phyloP scores from a whole-genome alignment of 2,888 invertebrate species.

The Amitus sp. region DNA sequence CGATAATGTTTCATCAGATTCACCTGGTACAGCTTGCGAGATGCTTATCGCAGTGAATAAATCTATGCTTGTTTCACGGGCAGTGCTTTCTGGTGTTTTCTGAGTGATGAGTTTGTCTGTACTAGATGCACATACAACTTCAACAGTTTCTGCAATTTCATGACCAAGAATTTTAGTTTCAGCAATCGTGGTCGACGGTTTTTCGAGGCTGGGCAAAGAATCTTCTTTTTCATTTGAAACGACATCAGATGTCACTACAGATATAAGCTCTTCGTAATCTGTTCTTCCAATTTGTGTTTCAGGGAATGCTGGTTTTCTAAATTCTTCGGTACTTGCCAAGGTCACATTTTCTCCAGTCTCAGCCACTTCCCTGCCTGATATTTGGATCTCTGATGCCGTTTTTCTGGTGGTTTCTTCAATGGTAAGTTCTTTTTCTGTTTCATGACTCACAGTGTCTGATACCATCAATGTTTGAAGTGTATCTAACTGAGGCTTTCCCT shows the following conservation, averaged over 20 bases:
- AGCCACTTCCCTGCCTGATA: conserved; percentile 58
- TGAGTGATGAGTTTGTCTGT: conserved; percentile 46
- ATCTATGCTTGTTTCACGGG: conserved; percentile 21
- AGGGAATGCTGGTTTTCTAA: conserved; percentile 46
- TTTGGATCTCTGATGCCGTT: conserved; percentile 48
- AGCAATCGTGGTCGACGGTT: conserved; percentile 49
- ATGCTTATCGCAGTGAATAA: conserved; percentile 31
- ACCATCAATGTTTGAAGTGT: conserved; percentile 44
- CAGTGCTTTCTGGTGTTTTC: conserved; percentile 41
- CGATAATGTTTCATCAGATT: conserved; percentile 39
- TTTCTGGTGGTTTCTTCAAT: conserved; percentile 33
- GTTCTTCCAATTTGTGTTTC: conserved; percentile 36
- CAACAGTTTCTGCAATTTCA: conserved; percentile 63
- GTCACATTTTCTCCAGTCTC: conserved; percentile 52
- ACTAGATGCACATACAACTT: conserved; percentile 52
- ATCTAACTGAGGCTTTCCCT: conserved; percentile 38
- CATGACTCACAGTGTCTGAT: conserved; percentile 44
- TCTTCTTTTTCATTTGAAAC: conserved; percentile 49
- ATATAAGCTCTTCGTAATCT: conserved; percentile 35
- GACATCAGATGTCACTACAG: conserved; percentile 35
- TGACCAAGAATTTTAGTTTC: conserved; percentile 51
- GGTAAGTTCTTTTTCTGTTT: conserved; percentile 42
- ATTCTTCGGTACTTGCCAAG: conserved; percentile 42
- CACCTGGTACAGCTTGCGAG: conserved; percentile 41
- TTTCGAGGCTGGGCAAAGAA: conserved; percentile 31